These are phyloP conservation scores for Pollenia angustigena DNA, from an alignment of 2,888 invertebrate species.

Conservation along the genomic window DNA sequence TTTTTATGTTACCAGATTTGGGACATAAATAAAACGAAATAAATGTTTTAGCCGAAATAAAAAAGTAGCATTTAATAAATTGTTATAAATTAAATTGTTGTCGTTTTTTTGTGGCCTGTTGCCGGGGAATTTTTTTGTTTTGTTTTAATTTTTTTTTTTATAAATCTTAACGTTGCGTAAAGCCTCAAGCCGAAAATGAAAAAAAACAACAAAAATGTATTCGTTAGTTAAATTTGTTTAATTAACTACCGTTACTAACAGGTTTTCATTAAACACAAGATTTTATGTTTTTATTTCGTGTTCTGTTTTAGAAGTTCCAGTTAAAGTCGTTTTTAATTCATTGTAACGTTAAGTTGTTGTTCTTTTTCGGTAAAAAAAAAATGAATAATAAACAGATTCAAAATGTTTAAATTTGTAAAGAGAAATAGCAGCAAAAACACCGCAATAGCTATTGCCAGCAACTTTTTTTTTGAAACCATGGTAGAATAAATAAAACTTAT, in stretches of 20 bases:
- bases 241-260: constrained; percentile 48
- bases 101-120: constrained; percentile 26
- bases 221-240: constrained; percentile 30
- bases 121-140: background rate
- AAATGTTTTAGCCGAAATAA: background rate
- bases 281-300: background rate
- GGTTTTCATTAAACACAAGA: constrained; percentile 42
- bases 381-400: constrained; percentile 10
- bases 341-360: background rate
- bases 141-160: background rate
- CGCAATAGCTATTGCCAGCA: too few species aligned
- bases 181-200: background rate
- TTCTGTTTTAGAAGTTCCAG: constrained; percentile 2
- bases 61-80: constrained; percentile 21
- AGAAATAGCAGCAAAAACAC: too few species aligned
- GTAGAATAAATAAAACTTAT: too few species aligned
- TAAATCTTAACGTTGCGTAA: constrained; percentile 38
- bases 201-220: background rate
- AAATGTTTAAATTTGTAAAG: background rate
- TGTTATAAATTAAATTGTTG: constrained; percentile 30
- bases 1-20: constrained; percentile 27
- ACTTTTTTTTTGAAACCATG: too few species aligned
- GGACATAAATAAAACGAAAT: constrained; percentile 10
- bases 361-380: background rate
- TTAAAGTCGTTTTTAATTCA: constrained; percentile 10